These are phyloP conservation scores for Otus scops DNA, from an alignment of 2,797 vertebrate genomes.

Conservation along the genomic window DNA sequence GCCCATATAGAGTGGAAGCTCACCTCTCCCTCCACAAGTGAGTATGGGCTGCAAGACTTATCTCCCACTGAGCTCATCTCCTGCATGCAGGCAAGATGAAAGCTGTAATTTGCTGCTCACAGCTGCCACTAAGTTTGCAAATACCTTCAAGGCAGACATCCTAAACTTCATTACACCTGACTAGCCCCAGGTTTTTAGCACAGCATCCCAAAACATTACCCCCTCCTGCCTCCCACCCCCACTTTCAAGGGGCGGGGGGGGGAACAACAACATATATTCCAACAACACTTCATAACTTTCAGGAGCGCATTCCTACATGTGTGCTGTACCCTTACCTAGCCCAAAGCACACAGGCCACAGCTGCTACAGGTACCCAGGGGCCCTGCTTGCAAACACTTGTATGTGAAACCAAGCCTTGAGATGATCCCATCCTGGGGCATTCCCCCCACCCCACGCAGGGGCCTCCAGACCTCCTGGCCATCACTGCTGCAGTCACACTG, in stretches of 20 bases:
- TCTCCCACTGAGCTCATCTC: not conserved
- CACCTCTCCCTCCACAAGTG: not conserved
- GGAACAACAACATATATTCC: not conserved
- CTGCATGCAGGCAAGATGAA: not conserved
- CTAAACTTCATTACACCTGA: not conserved
- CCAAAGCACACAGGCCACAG: not conserved
- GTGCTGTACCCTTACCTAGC: not conserved
- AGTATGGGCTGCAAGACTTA: not conserved
- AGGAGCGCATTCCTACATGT: not conserved
- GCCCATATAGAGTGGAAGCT: rapidly evolving
- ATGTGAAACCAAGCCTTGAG: not conserved
- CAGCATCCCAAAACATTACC: not conserved
- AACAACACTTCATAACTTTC: not conserved
- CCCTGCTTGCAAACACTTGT: not conserved
- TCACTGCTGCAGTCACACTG: not conserved
- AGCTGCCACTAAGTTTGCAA: not conserved
- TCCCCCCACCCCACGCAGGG: rapidly evolving
- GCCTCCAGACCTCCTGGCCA: not conserved
- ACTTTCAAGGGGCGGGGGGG: not conserved
- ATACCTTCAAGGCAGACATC: not conserved
- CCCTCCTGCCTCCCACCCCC: not conserved
- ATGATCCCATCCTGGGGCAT: rapidly evolving
- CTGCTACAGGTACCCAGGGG: not conserved
- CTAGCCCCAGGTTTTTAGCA: not conserved
- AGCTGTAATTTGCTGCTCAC: not conserved